Conservation (phyloP, 2,113 vertebrate species). For the Myiopsitta monachus region DNA sequence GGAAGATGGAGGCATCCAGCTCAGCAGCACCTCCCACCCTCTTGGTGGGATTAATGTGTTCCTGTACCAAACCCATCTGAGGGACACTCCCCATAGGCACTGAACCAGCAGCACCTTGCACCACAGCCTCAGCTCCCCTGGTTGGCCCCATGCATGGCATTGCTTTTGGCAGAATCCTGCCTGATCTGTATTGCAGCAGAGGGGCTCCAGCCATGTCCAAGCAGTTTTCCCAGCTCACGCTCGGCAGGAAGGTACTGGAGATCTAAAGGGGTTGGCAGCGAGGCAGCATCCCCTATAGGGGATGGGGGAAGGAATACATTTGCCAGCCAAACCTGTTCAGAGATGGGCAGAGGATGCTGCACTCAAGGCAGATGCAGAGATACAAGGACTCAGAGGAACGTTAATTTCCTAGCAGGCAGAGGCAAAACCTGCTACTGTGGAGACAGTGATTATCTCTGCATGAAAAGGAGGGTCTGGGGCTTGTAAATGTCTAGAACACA, state of each 20-base stretch:
- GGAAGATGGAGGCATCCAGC: neutral
- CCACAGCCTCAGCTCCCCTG: neutral
- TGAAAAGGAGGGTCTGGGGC: neutral
- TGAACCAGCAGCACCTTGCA: neutral
- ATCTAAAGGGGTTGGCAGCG: neutral
- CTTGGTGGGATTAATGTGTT: neutral
- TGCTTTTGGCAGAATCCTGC: neutral
- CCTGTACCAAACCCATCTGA: neutral
- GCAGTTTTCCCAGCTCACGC: neutral
- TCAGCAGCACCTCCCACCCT: neutral
- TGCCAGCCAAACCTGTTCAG: neutral
- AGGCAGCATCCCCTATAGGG: neutral
- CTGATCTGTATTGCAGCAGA: neutral
- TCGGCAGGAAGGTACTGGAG: neutral
- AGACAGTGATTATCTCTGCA: neutral
- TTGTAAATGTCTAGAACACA: neutral
- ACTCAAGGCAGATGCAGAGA: neutral
- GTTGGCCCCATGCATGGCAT: rapidly evolving
- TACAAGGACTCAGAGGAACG: neutral
- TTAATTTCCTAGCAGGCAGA: neutral
- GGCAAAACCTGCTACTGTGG: neutral
- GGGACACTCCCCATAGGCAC: rapidly evolving
- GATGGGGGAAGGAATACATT: neutral
- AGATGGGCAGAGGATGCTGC: neutral
- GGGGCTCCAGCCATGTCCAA: neutral